phyloP scores from a whole-genome alignment of 1,140 invertebrate species.

The Coenobita brevimanus region DNA sequence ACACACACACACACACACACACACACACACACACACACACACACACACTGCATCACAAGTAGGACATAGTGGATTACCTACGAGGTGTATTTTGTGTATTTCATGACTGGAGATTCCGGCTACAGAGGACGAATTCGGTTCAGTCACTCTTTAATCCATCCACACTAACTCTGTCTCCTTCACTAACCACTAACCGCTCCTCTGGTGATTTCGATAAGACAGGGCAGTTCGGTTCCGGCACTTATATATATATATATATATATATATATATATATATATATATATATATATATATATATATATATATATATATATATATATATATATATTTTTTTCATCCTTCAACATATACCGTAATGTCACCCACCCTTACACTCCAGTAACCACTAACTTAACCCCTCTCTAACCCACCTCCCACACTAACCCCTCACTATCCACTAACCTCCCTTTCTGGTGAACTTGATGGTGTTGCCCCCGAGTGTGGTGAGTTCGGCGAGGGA shows the following conservation, averaged over 20 bases:
- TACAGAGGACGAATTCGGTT: too few relatives aligned
- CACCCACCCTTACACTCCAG: too few relatives aligned
- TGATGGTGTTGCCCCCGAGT: constrained; percentile 54
- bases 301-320: constrained; percentile 13
- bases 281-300: neutral
- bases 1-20: neutral
- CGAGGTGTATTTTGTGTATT: too few relatives aligned
- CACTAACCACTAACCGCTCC: too few relatives aligned
- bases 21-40: neutral
- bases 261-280: neutral
- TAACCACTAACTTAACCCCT: too few relatives aligned
- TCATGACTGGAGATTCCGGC: too few relatives aligned
- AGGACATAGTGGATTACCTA: too few relatives aligned
- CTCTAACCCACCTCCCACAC: neutral
- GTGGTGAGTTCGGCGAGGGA: constrained; percentile 74
- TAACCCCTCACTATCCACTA: neutral
- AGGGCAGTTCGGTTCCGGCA: neutral
- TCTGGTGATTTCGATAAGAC: too few relatives aligned
- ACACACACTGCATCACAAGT: neutral
- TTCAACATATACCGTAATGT: neutral
- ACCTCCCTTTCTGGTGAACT: constrained; percentile 55
- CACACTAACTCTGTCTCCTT: too few relatives aligned
- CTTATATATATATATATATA: constrained; percentile 15
- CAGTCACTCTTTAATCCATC: too few relatives aligned
- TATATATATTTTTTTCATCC: neutral